Conservation (phyloP, 2,797 vertebrate genomes). For the Moxostoma hubbsi region DNA sequence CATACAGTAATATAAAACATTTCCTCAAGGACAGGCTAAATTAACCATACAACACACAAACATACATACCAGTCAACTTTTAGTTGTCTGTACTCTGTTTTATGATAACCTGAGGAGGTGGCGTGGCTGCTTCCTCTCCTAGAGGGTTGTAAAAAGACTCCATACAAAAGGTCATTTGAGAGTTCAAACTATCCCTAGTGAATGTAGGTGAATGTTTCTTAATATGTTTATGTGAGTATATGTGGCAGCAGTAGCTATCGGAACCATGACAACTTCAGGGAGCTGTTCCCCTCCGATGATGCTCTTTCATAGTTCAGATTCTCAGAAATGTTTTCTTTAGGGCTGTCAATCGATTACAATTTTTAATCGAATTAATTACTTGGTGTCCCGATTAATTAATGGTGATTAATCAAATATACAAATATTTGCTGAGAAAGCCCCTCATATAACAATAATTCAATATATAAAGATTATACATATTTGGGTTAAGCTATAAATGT, state of each 20-base stretch:
- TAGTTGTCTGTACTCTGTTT: slow-evolving; percentile 37
- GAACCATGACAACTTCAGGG: background rate
- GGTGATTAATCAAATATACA: too few species aligned
- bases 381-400: too few species aligned
- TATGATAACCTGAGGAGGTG: slow-evolving; percentile 55
- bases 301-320: too few species aligned
- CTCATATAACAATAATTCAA: too few species aligned
- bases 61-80: slow-evolving; percentile 20
- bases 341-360: too few species aligned
- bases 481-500: too few species aligned
- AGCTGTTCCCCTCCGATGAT: too few species aligned
- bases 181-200: slow-evolving; percentile 58
- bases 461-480: too few species aligned
- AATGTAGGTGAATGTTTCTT: slow-evolving; percentile 23
- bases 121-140: slow-evolving; percentile 63
- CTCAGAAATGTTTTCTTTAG: too few species aligned
- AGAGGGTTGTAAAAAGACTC: slow-evolving; percentile 64
- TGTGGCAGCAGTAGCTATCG: background rate
- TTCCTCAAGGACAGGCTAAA: slow-evolving; percentile 36
- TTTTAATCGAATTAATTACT: too few species aligned
- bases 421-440: too few species aligned
- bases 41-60: slow-evolving; percentile 14
- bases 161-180: slow-evolving; percentile 68
- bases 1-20: slow-evolving; percentile 32
- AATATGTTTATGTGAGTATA: slow-evolving; percentile 10